Base-by-base conservation (phyloP, 64 coral and sea anemone genomes). In the Platygyra sinensis region DNA sequence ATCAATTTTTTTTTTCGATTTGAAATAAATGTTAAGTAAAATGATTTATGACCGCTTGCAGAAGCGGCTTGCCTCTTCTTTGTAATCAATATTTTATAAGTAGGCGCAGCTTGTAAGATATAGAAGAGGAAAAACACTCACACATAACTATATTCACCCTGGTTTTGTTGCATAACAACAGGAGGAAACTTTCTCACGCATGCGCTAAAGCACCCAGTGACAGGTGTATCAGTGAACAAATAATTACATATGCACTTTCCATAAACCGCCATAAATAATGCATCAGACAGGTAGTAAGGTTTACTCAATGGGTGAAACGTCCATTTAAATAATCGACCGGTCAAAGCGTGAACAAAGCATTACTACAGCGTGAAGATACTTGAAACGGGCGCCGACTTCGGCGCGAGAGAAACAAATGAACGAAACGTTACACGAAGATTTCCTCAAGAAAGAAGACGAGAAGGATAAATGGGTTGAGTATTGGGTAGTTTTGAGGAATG, bases 391-490 rank as follows among this genome's bases (percentile, higher is more conserved):
- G 31, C 27, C 75, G 28, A 75, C 17, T 14, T 78, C 28, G 59
- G 24, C 39, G 32, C 36, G 38, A 15, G 19, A 5, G 30, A 67
- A n/a, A 10, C 18, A 4, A 32, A 90, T 90, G 88, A 77, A 80
- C 4, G 46, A 80, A 24, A 25, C 79, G 60, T 76, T 83, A 55
- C 80, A 91, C 71, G 89, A 91, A 50, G 89, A 91, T 36, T 84
- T 91, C 55, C 32, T 91, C 9, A 91, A 91, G 71, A 91, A 75
- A 64, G 30, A 73, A 91, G 89, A 75, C 33, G 16, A 83, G 24
- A 82, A 75, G n/a, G 55, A 84, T 8, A 80, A 24, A 54, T 91
- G 89, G 89, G 28, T 84, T n/a, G 78, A 91, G 42, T 91, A 82
- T 36, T 91, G 89, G 89, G 89, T 61, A 19, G 30, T 80, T 73